A percentile compares a stretch with the other conserved stretches of the same genome.
Conservation (phyloP, 2,888 invertebrate genomes). For the Meiosimyza decipiens region DNA sequence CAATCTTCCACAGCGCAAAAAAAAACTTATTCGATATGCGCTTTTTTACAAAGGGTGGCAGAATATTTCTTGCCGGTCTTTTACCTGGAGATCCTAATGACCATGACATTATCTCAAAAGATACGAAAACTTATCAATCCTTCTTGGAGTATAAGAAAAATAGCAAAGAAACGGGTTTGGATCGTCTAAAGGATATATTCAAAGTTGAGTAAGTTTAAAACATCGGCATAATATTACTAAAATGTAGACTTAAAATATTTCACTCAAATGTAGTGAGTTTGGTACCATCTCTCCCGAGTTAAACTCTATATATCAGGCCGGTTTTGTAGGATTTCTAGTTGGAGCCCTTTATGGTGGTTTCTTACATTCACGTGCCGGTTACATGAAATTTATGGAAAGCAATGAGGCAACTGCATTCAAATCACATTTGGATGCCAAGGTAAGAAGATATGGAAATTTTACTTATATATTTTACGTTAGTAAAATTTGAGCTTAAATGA, state of each 20-base stretch:
- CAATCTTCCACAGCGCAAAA: too few relatives aligned
- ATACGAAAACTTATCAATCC: constrained; percentile 59
- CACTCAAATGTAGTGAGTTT: constrained; percentile 70
- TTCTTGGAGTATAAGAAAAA: constrained; percentile 50
- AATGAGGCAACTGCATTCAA: constrained; percentile 79
- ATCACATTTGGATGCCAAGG: constrained; percentile 77
- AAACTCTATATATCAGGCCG: constrained; percentile 72
- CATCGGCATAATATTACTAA: neutral
- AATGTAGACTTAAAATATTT: constrained; percentile 47
- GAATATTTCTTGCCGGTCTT: constrained; percentile 54
- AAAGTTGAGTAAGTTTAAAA: constrained; percentile 57
- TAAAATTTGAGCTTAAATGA: too few relatives aligned
- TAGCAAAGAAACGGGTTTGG: constrained; percentile 60
- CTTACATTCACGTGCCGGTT: constrained; percentile 71
- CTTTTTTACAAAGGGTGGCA: constrained; percentile 39
- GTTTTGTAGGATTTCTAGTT: constrained; percentile 71
- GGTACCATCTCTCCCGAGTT: constrained; percentile 74
- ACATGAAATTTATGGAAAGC: constrained; percentile 76
- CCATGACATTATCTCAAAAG: constrained; percentile 53
- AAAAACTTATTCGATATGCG: neutral
- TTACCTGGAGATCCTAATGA: constrained; percentile 48
- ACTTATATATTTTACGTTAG: too few relatives aligned
- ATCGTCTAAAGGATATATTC: constrained; percentile 62
- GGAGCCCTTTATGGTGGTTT: constrained; percentile 78
- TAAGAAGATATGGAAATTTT: constrained; percentile 49